These are phyloP conservation scores for Caerostris darwini DNA, from an alignment of 1,140 invertebrate species.

Conservation along the genomic window DNA sequence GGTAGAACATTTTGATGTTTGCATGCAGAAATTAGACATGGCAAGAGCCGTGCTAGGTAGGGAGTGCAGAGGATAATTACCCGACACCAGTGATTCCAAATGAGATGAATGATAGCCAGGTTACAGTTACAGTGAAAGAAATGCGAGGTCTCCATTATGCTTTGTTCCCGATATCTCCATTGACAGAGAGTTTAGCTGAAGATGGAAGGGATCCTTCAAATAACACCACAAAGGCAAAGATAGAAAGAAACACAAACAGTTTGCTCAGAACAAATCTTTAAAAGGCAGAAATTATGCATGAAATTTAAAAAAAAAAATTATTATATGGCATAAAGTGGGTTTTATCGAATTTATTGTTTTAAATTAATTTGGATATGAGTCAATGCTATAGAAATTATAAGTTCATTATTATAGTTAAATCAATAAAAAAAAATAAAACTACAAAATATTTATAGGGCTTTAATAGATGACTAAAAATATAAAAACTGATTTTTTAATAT, in stretches of 20 bases:
- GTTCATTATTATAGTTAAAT: no score
- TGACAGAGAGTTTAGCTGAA: conserved; percentile 60
- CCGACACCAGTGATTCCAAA: background rate
- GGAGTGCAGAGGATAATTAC: background rate
- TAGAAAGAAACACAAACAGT: conserved; percentile 9
- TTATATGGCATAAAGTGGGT: no score
- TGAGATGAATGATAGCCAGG: background rate
- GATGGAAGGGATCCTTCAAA: conserved; percentile 72
- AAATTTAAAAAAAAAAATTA: background rate
- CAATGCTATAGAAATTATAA: no score
- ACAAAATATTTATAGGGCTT: no score
- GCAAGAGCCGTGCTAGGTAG: background rate
- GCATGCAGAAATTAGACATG: background rate
- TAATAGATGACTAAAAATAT: no score
- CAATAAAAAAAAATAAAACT: no score
- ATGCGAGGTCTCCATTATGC: background rate
- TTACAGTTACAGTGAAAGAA: background rate
- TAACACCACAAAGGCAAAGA: conserved; percentile 24
- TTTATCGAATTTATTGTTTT: no score
- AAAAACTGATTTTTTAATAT: no score
- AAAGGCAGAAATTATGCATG: background rate
- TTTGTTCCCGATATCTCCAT: conserved; percentile 36
- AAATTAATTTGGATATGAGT: no score
- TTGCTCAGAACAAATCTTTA: background rate
- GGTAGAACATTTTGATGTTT: background rate